Conservation (phyloP, 2,888 invertebrate species). For the Eretmocerus hayati region DNA sequence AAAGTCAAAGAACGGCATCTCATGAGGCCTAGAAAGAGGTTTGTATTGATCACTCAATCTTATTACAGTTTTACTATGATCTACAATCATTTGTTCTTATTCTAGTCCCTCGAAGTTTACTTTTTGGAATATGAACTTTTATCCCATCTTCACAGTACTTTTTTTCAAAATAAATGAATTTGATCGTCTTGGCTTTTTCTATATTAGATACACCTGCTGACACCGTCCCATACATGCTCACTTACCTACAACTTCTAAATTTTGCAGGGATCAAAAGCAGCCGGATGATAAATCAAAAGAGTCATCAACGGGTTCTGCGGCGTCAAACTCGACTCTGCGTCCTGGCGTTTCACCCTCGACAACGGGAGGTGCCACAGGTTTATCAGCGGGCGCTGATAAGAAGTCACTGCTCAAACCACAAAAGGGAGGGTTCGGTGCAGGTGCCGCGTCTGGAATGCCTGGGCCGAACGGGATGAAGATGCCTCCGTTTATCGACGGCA, state of each 20-base stretch:
- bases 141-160: too few relatives aligned
- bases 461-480: constrained; percentile 66
- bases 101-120: too few relatives aligned
- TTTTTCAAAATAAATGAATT: too few relatives aligned
- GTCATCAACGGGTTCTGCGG: constrained; percentile 25
- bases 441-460: constrained; percentile 30
- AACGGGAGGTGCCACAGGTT: background rate
- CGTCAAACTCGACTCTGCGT: constrained; percentile 30
- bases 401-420: constrained; percentile 50
- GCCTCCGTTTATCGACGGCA: constrained; percentile 59
- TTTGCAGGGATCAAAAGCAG: constrained; percentile 43
- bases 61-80: too few relatives aligned
- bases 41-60: too few relatives aligned
- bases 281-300: constrained; percentile 44
- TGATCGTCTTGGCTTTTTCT: too few relatives aligned
- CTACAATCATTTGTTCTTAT: too few relatives aligned
- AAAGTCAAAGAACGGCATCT: constrained; percentile 92
- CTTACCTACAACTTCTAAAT: background rate
- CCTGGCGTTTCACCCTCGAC: constrained; percentile 17
- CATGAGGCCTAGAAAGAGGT: constrained; percentile 76
- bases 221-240: background rate
- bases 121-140: too few relatives aligned
- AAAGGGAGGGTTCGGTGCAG: constrained; percentile 49
- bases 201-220: too few relatives aligned
- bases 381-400: constrained; percentile 34